phyloP scores from a whole-genome alignment of 2,113 vertebrate species.

The Tachuris rubrigastra region DNA sequence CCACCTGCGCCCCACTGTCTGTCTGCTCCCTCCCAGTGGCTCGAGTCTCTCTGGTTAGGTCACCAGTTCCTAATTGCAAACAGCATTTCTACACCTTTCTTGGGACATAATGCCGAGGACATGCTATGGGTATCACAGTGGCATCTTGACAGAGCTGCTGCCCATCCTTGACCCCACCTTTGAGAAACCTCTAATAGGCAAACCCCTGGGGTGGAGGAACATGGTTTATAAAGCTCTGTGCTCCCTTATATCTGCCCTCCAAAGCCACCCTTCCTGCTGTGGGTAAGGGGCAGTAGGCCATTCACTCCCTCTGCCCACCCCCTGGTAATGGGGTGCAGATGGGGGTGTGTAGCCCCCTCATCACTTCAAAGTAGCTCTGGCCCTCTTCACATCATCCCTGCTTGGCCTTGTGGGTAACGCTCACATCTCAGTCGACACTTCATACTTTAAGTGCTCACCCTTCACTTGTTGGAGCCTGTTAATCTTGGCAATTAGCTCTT shows the following conservation, averaged over 20 bases:
- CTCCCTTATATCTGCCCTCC: background rate
- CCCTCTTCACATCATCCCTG: background rate
- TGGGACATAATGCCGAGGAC: background rate
- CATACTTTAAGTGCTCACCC: constrained; percentile 43
- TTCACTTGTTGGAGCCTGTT: constrained; percentile 50
- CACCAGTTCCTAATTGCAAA: background rate
- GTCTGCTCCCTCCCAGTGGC: background rate
- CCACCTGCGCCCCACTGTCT: background rate
- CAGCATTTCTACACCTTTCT: background rate
- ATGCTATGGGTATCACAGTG: background rate
- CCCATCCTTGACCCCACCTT: accelerated
- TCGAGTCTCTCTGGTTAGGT: background rate
- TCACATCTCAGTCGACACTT: background rate
- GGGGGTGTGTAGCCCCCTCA: background rate
- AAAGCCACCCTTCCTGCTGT: background rate
- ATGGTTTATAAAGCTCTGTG: background rate
- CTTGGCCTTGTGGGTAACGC: background rate
- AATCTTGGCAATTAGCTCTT: constrained; percentile 54
- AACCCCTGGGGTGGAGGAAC: too few relatives aligned
- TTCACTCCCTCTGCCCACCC: background rate
- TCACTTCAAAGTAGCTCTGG: background rate
- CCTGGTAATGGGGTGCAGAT: background rate
- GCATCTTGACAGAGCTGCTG: background rate
- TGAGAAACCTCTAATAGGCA: background rate
- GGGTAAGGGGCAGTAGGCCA: accelerated